phyloP scores from a whole-genome alignment of 2,888 invertebrate species.

The Drosophila monieri region DNA sequence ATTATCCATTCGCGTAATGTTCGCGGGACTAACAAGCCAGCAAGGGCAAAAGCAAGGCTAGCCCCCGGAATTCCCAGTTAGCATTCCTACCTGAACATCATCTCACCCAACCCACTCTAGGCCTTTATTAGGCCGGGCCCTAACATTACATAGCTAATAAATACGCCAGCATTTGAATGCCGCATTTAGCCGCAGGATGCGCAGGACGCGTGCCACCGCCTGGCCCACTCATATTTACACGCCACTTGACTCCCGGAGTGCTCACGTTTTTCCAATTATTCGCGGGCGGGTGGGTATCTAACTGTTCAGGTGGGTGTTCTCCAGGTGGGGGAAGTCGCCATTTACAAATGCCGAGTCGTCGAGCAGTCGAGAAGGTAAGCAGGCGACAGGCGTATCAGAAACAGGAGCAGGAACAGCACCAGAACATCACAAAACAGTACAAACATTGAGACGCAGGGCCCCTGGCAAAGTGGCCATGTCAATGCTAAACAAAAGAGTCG shows the following conservation, averaged over 20 bases:
- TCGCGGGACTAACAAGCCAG: conserved; percentile 62
- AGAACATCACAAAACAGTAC: conserved; percentile 59
- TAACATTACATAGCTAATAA: conserved; percentile 76
- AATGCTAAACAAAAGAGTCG: conserved; percentile 80
- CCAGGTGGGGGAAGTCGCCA: conserved; percentile 62
- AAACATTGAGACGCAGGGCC: conserved; percentile 70
- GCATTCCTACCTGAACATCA: conserved; percentile 30
- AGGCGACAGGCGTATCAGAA: conserved; percentile 43
- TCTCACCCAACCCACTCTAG: conserved; percentile 22
- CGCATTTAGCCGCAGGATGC: conserved; percentile 62
- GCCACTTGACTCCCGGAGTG: conserved; percentile 83
- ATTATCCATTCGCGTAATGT: conserved; percentile 82
- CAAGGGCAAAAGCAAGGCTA: conserved; percentile 2
- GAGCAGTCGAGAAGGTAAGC: conserved; percentile 12
- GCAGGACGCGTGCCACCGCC: conserved; percentile 39
- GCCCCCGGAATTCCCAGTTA: conserved; percentile 40
- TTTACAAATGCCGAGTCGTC: conserved; percentile 64
- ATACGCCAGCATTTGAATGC: conserved; percentile 60
- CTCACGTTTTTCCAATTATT: conserved; percentile 75
- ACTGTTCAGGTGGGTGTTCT: conserved; percentile 14
- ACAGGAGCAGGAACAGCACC: conserved; percentile 57
- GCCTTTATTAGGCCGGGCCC: conserved; percentile 31
- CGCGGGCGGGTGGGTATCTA: conserved; percentile 13
- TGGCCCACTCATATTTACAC: conserved; percentile 67
- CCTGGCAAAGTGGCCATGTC: conserved; percentile 82